Base-by-base conservation (phyloP, 2,888 invertebrate genomes). In the Lepidocyrtoides sp. region DNA sequence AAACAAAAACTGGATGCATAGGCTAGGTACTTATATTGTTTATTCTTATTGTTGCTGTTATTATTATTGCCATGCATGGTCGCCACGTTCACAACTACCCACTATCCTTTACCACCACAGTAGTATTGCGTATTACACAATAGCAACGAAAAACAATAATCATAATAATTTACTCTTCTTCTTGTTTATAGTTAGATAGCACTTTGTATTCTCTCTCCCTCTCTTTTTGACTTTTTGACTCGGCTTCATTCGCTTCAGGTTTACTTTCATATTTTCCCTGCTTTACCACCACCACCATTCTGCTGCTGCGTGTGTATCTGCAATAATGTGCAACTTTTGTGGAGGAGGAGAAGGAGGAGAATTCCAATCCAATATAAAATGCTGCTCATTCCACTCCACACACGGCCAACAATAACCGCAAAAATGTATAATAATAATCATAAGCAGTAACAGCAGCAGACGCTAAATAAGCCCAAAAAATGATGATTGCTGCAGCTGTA, bases 221-320 rank as follows among this genome's bases (percentile, higher is more conserved):
- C 48, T n/a, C n/a, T 48, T 48, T 48, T 48, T 63, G 26, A 75
- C 48, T 75, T 75, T 75, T 75, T 75, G 88, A 51, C 82, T 88
- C 82, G 44, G 48, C 69, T 81, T 72, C 81, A 88, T n/a, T n/a
- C n/a, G n/a, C n/a, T n/a, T n/a, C n/a, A n/a, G 88, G 69, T 82
- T 88, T 82, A 88, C 88, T 88, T 88, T 88, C 88, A 82, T 88
- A 81, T 86, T 82, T 88, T 75, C 17, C 10, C 7, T 44, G 0
- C 41, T 69, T 8, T 48, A 2, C 10, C 8, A 10, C 10, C 48
- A 2, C n/a, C 48, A 10, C 48, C 48, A 14, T 8, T 48, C 48
- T 48, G 10, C 20, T 57, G 17, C 2, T 10, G 17, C n/a, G n/a
- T n/a, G 20, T 26, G 23, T 60, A 26, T 51, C n/a, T 63, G 63